A percentile compares a stretch with the other conserved stretches of the same genome.
Evolutionary conservation across 2,797 vertebrate species (phyloP).

Genomic region (Calcarius lapponicus): DNA sequence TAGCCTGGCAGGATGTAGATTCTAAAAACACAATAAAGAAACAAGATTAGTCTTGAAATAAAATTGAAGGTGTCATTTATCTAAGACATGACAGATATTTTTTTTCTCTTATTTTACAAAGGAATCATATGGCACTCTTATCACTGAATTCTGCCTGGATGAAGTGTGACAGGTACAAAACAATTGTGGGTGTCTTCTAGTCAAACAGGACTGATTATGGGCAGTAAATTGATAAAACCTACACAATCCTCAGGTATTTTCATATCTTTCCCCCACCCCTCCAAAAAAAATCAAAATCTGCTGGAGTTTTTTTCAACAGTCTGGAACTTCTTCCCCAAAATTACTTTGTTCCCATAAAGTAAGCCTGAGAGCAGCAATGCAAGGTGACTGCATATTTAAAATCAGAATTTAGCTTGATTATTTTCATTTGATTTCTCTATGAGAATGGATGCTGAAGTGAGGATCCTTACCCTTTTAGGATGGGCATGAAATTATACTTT

Average conservation of each 20-base stretch:
- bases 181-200: neutral
- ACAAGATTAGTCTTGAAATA: neutral
- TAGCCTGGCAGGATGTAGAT: neutral
- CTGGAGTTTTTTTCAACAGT: neutral
- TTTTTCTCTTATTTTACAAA: neutral
- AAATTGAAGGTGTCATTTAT: neutral
- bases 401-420: neutral
- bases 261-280: rapidly evolving
- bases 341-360: neutral
- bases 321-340: neutral
- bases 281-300: neutral
- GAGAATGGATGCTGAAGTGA: neutral
- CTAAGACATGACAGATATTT: neutral
- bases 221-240: neutral
- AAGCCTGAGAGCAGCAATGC: neutral
- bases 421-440: neutral
- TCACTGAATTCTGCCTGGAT: neutral
- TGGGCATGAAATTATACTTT: neutral
- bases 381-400: neutral
- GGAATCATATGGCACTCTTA: neutral
- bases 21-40: neutral
- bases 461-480: neutral
- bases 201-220: neutral
- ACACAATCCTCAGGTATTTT: neutral
- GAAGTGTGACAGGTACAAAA: neutral